A percentile compares a stretch with the other conserved stretches of the same genome.
Evolutionary conservation across 2,797 vertebrate species (phyloP).

Genomic region (Siniperca obscura): DNA sequence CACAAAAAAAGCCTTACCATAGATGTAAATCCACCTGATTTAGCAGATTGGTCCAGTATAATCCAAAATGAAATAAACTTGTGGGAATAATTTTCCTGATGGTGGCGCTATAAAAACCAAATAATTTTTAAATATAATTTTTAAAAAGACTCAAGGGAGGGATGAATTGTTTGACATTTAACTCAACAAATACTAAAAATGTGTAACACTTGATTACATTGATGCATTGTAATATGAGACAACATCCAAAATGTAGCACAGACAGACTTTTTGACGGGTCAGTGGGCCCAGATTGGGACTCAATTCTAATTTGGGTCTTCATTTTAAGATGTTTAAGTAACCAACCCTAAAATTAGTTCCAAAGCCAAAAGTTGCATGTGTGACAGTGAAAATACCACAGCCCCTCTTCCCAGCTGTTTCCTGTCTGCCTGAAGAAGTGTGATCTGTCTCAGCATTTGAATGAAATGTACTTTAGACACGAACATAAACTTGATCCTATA

Average conservation of each 20-base stretch:
- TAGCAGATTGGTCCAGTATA: background rate
- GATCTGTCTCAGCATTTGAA: conserved; percentile 47
- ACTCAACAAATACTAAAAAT: background rate
- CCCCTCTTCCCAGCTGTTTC: conserved; percentile 35
- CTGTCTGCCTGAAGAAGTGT: conserved; percentile 39
- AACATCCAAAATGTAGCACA: conserved; percentile 6
- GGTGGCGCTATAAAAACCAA: background rate
- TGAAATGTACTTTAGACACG: background rate
- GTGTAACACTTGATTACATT: background rate
- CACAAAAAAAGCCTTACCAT: background rate
- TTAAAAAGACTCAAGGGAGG: background rate
- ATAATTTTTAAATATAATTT: too few species aligned
- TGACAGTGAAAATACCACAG: conserved; percentile 27
- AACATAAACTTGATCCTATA: conserved; percentile 14
- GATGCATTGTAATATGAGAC: background rate
- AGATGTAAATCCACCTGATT: background rate
- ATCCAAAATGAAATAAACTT: background rate
- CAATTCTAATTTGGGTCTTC: conserved; percentile 16
- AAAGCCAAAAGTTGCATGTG: conserved; percentile 1
- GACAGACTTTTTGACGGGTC: conserved; percentile 6
- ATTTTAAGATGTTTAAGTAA: conserved; percentile 32
- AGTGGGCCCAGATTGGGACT: background rate
- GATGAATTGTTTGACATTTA: background rate
- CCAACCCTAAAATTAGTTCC: conserved; percentile 28
- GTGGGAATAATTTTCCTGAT: background rate